Evolutionary conservation across 2,888 invertebrate genomes (phyloP), one percentile per base, ranked within the genome.

Genomic region (Trachelus iudaicus): DNA sequence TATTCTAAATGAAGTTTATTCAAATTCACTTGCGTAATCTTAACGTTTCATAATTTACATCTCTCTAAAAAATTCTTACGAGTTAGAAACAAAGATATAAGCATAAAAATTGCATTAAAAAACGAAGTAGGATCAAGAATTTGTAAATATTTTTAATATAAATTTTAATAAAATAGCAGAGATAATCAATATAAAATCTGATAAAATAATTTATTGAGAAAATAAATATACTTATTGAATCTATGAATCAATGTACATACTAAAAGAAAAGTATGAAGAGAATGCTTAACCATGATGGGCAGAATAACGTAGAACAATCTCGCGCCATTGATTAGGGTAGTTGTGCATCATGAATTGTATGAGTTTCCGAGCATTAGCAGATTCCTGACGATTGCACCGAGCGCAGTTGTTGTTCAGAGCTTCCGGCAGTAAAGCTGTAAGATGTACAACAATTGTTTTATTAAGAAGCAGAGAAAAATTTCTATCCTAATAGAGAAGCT

Each of bases 271-370:
- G 3, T 2, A 23, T 56, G 6, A 23, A 23, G 23, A 6, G 2
- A 56, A 56, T 23, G 23, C 0, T 23, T 23, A 23, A 23, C 40
- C 23, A 9, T 1, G 40, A 23, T 0, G 1, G 0, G 2, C 15
- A 56, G 40, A 56, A 56, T 56, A 56, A 6, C 6, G 40, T 23
- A 76, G 85, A 73, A 93, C 91, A 76, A 93, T 87, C 83, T 90
- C 91, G 69, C 91, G 90, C 93, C 93, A 94, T 35, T 93, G 92
- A 79, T 92, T 91, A 1, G 94, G 94, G 90, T 94, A 93, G 77
- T 92, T 92, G 3, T 89, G 88, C 87, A 93, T 92, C 80, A 94
- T 92, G 86, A 93, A 94, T 77, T 90, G 88, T 13, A 93, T 92
- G 34, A 94, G 89, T 81, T 92, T 92, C 69, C 91, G 91, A 4